phyloP scores from a whole-genome alignment of 1,140 invertebrate genomes.

The Musca domestica region DNA sequence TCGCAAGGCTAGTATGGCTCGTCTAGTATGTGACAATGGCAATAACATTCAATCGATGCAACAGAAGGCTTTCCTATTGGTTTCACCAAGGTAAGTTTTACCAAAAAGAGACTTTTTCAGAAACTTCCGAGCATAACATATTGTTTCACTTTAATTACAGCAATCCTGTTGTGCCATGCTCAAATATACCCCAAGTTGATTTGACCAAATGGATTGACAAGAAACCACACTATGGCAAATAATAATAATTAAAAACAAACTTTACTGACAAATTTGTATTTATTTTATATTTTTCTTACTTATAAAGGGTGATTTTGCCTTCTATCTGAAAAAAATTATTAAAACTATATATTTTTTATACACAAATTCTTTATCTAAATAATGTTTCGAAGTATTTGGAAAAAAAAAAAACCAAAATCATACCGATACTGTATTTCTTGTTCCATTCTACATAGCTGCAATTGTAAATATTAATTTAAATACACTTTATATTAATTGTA shows the following conservation, averaged over 20 bases:
- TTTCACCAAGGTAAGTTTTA: slow-evolving; percentile 60
- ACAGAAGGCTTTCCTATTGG: slow-evolving; percentile 61
- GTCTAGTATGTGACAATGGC: slow-evolving; percentile 85
- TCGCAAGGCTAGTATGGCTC: slow-evolving; percentile 75
- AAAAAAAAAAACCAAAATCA: not conserved
- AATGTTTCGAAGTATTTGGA: too few relatives aligned
- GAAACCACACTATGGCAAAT: slow-evolving; percentile 32
- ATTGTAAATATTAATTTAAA: too few relatives aligned
- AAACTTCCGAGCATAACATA: not conserved
- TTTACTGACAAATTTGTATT: not conserved
- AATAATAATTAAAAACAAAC: not conserved
- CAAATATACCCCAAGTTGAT: slow-evolving; percentile 65
- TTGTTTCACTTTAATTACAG: slow-evolving; percentile 55
- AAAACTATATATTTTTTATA: too few relatives aligned
- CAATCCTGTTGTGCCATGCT: slow-evolving; percentile 66
- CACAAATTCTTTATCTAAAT: too few relatives aligned
- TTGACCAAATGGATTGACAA: slow-evolving; percentile 62
- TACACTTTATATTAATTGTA: too few relatives aligned
- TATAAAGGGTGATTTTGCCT: not conserved
- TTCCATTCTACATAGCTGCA: too few relatives aligned
- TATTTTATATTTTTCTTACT: not conserved
- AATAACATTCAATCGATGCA: slow-evolving; percentile 75
- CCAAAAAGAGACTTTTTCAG: too few relatives aligned
- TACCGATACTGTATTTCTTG: not conserved
- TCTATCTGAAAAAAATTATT: too few relatives aligned